phyloP scores from a whole-genome alignment of 2,888 invertebrate genomes.

The Belgica antarctica region DNA sequence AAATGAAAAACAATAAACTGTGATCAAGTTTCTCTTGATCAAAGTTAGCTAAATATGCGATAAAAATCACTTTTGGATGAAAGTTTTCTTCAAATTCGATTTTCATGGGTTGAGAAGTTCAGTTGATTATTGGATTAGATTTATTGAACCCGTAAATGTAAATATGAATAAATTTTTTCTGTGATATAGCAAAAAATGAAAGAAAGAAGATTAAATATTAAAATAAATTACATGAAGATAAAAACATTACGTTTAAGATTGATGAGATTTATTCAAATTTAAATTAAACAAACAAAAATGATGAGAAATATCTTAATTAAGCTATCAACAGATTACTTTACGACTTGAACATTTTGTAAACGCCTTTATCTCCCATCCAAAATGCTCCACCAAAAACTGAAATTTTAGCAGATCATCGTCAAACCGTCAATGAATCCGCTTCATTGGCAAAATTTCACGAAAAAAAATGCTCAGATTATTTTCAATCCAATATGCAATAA shows the following conservation, averaged over 20 bases:
- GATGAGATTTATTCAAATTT: background rate
- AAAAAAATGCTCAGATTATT: background rate
- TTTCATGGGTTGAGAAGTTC: background rate
- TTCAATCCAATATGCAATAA: constrained; percentile 9
- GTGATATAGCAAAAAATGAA: constrained; percentile 37
- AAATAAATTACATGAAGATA: background rate
- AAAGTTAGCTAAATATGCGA: background rate
- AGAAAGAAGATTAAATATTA: constrained; percentile 24
- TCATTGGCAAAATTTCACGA: background rate
- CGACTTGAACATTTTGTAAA: background rate
- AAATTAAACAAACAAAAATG: background rate
- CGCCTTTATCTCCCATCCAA: constrained; percentile 1
- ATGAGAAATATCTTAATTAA: background rate
- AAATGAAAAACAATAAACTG: too few species aligned
- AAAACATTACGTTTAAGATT: constrained; percentile 10
- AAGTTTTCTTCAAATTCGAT: background rate
- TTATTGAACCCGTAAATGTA: constrained; percentile 30
- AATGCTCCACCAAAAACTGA: background rate
- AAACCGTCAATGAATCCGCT: background rate
- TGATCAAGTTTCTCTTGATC: background rate
- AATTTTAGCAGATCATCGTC: background rate
- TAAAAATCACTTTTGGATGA: background rate
- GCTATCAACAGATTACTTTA: background rate
- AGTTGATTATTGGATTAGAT: too few species aligned
- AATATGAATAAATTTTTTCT: constrained; percentile 35